A percentile compares a stretch with the other conserved stretches of the same genome.
Conservation (phyloP, 2,113 vertebrate species). For the Passer domesticus region DNA sequence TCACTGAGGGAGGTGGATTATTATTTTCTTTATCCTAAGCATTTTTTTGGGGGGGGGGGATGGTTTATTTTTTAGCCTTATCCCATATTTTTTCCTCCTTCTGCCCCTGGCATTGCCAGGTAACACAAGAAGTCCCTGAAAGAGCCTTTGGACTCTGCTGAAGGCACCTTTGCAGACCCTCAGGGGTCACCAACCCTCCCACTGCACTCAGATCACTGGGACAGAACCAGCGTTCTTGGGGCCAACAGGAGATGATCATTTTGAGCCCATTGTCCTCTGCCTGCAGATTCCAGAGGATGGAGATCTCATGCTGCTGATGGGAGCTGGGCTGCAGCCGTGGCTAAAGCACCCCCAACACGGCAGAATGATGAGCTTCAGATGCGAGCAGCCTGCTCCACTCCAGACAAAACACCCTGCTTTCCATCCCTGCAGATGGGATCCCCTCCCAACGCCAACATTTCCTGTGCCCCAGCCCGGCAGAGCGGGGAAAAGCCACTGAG, state of each 20-base stretch:
- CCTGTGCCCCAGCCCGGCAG: not conserved
- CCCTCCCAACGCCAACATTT: not conserved
- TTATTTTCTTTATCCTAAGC: not conserved
- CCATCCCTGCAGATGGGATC: not conserved
- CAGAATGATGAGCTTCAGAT: not conserved
- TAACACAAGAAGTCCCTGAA: not conserved
- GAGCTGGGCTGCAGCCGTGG: not conserved
- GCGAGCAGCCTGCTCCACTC: not conserved
- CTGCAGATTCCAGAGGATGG: not conserved
- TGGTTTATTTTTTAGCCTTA: not conserved
- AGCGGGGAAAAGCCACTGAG: not conserved
- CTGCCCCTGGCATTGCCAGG: accelerated
- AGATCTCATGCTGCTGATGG: not conserved
- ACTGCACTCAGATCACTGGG: not conserved
- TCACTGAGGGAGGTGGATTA: no score
- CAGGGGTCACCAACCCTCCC: not conserved
- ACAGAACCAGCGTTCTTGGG: not conserved
- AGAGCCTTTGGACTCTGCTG: not conserved
- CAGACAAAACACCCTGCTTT: not conserved
- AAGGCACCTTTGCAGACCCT: not conserved
- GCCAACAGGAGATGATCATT: not conserved
- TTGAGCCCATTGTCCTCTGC: not conserved
- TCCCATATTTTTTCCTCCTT: not conserved
- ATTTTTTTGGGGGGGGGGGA: accelerated
- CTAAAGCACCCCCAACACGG: not conserved